A percentile compares a stretch with the other conserved stretches of the same genome.
Evolutionary conservation across 2,888 invertebrate genomes (phyloP).

Genomic region (Chloroclystis v-ata): DNA sequence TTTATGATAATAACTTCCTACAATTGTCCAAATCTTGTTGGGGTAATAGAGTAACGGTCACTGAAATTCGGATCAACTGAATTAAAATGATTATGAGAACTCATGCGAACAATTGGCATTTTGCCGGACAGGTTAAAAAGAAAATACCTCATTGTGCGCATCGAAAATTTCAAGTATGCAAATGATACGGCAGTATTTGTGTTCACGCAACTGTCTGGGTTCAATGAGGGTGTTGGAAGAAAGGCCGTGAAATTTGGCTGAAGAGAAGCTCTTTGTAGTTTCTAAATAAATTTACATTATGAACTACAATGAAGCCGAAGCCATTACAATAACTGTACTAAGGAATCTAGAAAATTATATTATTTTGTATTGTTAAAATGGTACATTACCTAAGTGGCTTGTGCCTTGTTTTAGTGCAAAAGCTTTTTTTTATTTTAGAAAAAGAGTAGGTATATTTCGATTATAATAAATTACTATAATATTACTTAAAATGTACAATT

Average conservation of each 20-base stretch:
- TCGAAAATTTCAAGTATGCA: conserved; percentile 25
- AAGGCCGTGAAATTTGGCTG: conserved; percentile 56
- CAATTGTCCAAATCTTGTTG: conserved; percentile 43
- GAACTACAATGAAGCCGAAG: conserved; percentile 33
- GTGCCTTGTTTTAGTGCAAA: no score
- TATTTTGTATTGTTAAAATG: background rate
- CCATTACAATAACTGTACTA: conserved; percentile 11
- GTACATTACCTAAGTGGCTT: no score
- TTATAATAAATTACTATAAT: no score
- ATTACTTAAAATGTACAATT: no score
- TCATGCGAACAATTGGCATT: conserved; percentile 37
- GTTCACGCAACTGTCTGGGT: conserved; percentile 33
- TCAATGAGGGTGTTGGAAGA: conserved; percentile 42
- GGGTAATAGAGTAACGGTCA: conserved; percentile 46
- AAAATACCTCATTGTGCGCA: conserved; percentile 24
- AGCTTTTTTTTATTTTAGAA: no score
- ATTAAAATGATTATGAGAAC: conserved; percentile 52
- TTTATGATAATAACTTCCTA: conserved; percentile 49
- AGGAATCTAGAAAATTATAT: conserved; percentile 2
- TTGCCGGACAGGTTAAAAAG: conserved; percentile 23
- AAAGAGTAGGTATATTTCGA: no score
- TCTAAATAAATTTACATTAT: conserved; percentile 37
- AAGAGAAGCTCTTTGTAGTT: conserved; percentile 45
- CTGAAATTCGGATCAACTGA: conserved; percentile 40
- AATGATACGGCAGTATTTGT: conserved; percentile 32